These are phyloP conservation scores for Edolisoma coerulescens DNA, from an alignment of 2,113 vertebrate genomes.

Conservation along the genomic window DNA sequence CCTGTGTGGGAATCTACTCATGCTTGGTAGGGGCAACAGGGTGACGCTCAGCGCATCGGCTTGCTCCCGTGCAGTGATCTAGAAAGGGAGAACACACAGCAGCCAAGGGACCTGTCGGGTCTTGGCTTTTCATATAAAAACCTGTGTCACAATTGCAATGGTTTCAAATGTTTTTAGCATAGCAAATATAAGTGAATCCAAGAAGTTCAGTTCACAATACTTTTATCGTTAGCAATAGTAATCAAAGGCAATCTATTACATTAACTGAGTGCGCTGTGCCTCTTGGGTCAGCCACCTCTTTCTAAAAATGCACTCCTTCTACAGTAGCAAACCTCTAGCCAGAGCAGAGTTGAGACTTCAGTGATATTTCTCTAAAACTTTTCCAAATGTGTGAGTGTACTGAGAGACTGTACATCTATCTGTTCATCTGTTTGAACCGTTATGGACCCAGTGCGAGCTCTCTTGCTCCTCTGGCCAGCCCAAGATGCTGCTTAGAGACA, in stretches of 20 bases:
- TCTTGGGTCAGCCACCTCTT: neutral
- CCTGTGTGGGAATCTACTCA: neutral
- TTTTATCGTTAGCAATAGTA: neutral
- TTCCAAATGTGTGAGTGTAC: neutral
- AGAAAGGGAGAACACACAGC: neutral
- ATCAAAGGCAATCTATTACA: neutral
- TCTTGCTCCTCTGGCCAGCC: neutral
- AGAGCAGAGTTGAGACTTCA: neutral
- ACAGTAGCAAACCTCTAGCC: neutral
- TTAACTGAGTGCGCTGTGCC: neutral
- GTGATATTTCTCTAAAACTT: neutral
- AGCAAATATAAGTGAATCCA: neutral
- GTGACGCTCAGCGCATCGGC: rapidly evolving
- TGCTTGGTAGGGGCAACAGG: neutral
- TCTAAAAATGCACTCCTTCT: neutral
- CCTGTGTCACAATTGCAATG: rapidly evolving
- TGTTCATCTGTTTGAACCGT: neutral
- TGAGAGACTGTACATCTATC: neutral
- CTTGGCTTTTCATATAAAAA: neutral
- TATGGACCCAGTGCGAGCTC: neutral
- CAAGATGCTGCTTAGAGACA: neutral
- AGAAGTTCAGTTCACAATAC: neutral
- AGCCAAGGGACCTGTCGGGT: neutral
- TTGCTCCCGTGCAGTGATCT: neutral
- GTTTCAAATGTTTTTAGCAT: neutral